phyloP scores from a whole-genome alignment of 1,140 invertebrate species.

The Cardiocondyla obscurior region DNA sequence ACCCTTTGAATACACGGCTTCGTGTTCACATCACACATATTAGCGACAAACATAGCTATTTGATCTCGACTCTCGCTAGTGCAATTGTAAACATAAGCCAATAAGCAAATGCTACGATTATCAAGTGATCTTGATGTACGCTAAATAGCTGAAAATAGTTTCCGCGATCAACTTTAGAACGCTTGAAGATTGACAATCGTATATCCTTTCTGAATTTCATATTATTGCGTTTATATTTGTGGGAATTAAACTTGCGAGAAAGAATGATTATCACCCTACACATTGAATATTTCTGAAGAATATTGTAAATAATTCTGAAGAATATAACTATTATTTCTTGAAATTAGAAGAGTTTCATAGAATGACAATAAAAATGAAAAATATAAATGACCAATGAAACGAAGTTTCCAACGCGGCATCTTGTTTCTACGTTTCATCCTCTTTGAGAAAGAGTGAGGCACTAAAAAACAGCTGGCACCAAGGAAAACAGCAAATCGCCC shows the following conservation, averaged over 20 bases:
- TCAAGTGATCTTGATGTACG: conserved; percentile 39
- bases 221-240: background rate
- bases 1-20: conserved; percentile 54
- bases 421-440: conserved; percentile 17
- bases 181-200: background rate
- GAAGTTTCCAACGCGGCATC: background rate
- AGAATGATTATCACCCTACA: no score
- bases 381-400: background rate
- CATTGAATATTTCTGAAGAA: no score
- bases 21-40: conserved; percentile 55
- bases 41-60: conserved; percentile 54
- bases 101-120: conserved; percentile 53
- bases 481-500: conserved; percentile 43
- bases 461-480: conserved; percentile 39
- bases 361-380: background rate
- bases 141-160: conserved; percentile 44
- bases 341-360: background rate
- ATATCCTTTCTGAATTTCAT: background rate
- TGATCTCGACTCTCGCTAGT: conserved; percentile 55
- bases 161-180: background rate
- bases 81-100: conserved; percentile 57
- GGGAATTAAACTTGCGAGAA: no score
- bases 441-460: background rate
- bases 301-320: no score
- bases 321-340: conserved; percentile 10